A percentile compares a stretch with the other conserved stretches of the same genome.
Evolutionary conservation across 2,113 vertebrate genomes (phyloP).

Genomic region (Heteronetta atricapilla): DNA sequence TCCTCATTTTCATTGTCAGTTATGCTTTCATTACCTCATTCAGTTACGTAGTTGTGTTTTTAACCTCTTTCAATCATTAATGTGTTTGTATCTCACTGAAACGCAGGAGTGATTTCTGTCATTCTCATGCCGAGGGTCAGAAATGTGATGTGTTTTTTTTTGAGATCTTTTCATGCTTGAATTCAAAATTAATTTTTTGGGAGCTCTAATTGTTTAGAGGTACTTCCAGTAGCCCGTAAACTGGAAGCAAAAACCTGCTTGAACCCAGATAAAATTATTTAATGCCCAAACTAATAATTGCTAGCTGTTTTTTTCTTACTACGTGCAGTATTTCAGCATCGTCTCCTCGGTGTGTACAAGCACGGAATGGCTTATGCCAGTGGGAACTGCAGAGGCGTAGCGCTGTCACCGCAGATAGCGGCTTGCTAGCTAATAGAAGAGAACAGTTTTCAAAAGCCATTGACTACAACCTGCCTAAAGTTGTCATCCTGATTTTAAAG

Average conservation of each 20-base stretch:
- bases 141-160: fast-evolving
- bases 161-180: background rate
- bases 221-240: background rate
- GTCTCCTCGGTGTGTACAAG: background rate
- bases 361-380: background rate
- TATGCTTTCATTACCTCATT: background rate
- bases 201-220: background rate
- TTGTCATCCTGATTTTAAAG: background rate
- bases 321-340: fast-evolving
- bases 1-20: background rate
- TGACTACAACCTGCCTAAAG: slow-evolving; percentile 8
- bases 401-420: background rate
- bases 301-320: background rate
- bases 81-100: background rate
- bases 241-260: background rate
- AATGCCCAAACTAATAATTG: fast-evolving
- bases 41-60: background rate
- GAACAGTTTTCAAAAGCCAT: background rate
- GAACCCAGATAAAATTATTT: background rate
- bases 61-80: background rate
- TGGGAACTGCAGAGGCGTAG: background rate
- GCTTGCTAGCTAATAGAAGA: background rate
- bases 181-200: background rate
- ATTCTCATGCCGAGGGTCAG: background rate
- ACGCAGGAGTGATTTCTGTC: background rate